phyloP scores from a whole-genome alignment of 30 jellyfish, hydroid and myxozoan genomes.

The Aurelia sp. region DNA sequence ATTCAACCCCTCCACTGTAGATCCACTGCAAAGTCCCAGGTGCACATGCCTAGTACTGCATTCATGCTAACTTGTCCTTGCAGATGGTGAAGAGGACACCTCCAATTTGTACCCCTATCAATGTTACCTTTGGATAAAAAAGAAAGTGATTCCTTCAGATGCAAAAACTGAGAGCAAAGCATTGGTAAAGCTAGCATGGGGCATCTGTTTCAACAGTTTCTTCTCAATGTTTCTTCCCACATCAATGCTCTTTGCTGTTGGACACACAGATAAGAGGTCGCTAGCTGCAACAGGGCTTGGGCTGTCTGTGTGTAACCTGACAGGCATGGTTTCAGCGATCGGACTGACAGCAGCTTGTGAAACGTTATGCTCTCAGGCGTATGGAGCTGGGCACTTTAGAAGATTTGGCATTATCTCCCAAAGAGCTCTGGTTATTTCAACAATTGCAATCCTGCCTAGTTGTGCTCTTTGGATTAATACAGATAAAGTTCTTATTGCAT shows the following conservation, averaged over 20 bases:
- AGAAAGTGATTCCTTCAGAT: slow-evolving; percentile 22
- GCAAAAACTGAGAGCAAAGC: slow-evolving; percentile 34
- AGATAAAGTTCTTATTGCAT: slow-evolving; percentile 23
- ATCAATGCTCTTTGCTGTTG: slow-evolving; percentile 32
- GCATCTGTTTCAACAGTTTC: slow-evolving; percentile 35
- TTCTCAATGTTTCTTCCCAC: slow-evolving; percentile 48
- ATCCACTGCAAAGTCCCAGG: no score
- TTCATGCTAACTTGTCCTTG: neutral
- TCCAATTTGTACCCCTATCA: slow-evolving; percentile 15
- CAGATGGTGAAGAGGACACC: slow-evolving; percentile 1
- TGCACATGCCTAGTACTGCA: no score
- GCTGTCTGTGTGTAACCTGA: slow-evolving; percentile 40
- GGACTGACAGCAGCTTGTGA: slow-evolving; percentile 60
- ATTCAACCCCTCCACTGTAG: no score
- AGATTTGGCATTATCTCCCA: slow-evolving; percentile 57
- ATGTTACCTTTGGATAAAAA: slow-evolving; percentile 15
- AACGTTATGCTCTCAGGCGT: slow-evolving; percentile 64
- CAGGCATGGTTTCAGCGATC: slow-evolving; percentile 41
- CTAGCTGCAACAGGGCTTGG: slow-evolving; percentile 72
- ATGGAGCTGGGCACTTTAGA: slow-evolving; percentile 56
- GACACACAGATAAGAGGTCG: slow-evolving; percentile 41
- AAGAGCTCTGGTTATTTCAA: slow-evolving; percentile 36
- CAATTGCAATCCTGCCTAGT: slow-evolving; percentile 38
- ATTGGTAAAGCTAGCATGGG: slow-evolving; percentile 45
- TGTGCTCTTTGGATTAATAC: slow-evolving; percentile 65